Base-by-base conservation (phyloP, 1,140 invertebrate genomes). In the Olivierus martensii region DNA sequence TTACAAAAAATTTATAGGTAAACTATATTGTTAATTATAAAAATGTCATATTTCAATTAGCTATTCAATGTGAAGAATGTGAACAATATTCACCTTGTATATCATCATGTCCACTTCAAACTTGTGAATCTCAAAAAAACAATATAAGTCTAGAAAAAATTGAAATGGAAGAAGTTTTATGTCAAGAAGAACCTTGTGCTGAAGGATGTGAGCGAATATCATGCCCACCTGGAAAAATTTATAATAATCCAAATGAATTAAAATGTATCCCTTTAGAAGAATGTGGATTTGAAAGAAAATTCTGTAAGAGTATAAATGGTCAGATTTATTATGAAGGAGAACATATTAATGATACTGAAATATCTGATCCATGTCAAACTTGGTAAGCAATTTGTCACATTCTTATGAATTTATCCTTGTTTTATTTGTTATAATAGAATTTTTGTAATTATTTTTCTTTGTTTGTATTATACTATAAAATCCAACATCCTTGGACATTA, bases 11-110 rank as follows among this genome's bases (percentile, higher is more conserved):
- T 28, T 6, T 6, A 6, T 2, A 28, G 0, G 9, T 28, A 28
- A 17, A 17, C 12, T 44, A 44, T 44, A 17, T 21, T 15, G 5
- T 9, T 2, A 1, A 18, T 12, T 19, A 36, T 1, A 34, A 17
- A 49, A 35, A 42, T 53, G 56, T 58, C 48, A 41, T 44, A 45
- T 61, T 53, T 59, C 48, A 61, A 64, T 14, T 65, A 87, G 84
- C 87, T 1, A 82, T 92, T 65, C 87, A 92, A 67, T 93, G 88
- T 65, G 83, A 88, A 65, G 36, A 57, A 14, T 88, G 84, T 60
- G 77, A 82, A 4, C 75, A 74, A 5, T 93, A 91, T 66, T 82
- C 78, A 46, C 77, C 85, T 3, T 92, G 87, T 61, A 75, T 89
- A 4, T 78, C 81, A 0, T 74, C 83, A 1, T 93, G 88, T 65